phyloP scores from a whole-genome alignment of 92 coral and sea anemone genomes.

The Heliopora coerulea region DNA sequence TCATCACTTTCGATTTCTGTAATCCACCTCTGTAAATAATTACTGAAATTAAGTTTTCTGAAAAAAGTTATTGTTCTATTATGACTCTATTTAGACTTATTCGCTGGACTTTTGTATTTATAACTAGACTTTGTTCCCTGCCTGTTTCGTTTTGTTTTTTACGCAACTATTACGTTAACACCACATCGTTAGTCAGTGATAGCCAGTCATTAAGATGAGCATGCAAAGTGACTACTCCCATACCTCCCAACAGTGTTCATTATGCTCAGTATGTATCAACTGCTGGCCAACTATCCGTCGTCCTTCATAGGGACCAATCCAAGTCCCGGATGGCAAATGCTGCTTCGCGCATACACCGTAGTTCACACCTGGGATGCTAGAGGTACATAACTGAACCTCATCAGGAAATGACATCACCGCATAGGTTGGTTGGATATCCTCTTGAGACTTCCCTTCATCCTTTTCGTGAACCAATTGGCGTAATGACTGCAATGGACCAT shows the following conservation, averaged over 20 bases:
- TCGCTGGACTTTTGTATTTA: too few species aligned
- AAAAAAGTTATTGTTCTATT: too few species aligned
- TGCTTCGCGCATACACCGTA: slow-evolving; percentile 73
- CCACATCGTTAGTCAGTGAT: too few species aligned
- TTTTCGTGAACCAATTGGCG: slow-evolving; percentile 15
- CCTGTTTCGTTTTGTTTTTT: too few species aligned
- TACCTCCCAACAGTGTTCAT: slow-evolving; percentile 89
- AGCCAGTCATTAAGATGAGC: too few species aligned
- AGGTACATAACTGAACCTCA: slow-evolving; percentile 76
- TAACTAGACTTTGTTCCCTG: too few species aligned
- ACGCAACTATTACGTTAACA: too few species aligned
- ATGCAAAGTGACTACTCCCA: too few species aligned
- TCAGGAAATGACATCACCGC: slow-evolving; percentile 84
- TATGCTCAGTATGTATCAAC: slow-evolving; percentile 30
- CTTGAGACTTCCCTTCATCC: slow-evolving; percentile 9
- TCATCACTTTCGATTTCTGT: too few species aligned
- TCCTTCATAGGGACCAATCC: slow-evolving; percentile 93
- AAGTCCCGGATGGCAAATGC: slow-evolving; percentile 78
- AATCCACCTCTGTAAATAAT: too few species aligned
- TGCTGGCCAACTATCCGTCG: slow-evolving; percentile 44
- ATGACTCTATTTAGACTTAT: too few species aligned
- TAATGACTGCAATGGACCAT: slow-evolving; percentile 30
- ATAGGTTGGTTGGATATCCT: slow-evolving; percentile 14
- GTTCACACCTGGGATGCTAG: slow-evolving; percentile 70
- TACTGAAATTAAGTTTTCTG: too few species aligned